Base-by-base conservation (phyloP, 2,113 vertebrate genomes). In the Brienomyrus longianalis region DNA sequence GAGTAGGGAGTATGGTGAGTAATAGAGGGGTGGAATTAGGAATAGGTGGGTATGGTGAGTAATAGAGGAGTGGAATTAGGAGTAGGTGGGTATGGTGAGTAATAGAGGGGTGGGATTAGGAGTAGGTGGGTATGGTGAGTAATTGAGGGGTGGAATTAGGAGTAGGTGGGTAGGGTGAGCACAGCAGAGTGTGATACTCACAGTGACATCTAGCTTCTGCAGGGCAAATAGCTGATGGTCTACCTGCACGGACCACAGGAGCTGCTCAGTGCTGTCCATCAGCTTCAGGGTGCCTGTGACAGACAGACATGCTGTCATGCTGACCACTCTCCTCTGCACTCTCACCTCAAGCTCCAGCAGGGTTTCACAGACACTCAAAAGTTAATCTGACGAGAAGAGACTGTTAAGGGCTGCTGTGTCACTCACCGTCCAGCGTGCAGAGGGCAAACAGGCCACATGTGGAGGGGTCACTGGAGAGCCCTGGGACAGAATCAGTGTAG, bases 201-300 rank as follows among this genome's bases (percentile, higher is more conserved):
- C 98, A 0, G 98, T 99, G 86, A 99, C 96, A 89, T 99, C 98
- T 88, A 99, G 93, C 90, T 99, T 99, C 95, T 98, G 97, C 66
- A 99, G 93, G 13, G 98, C 98, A 59, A 99, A 99, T 7, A 99
- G 97, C 94, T 99, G 98, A 92, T 99, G 98, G 93, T 99, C 98
- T 88, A 99, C 98, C 93, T 99, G 98, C 84, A 99, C 97, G 0
- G 98, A 99, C 98, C 98, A 99, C 31, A 98, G 90, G 89, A 99
- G 94, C 93, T 96, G 97, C 92, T 99, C 98, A 0, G 97, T 97
- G 89, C 97, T 97, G 92, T 98, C 97, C 98, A 99, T 98, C 83
- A 99, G 93, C 92, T 99, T 99, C 93, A 99, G 90, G 0, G 98
- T 99, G 6, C 98, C 98, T 99, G 90, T 0, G 89, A 85, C 50